Conservation (phyloP, 2,113 vertebrate species). For the Myrmophylax atrothorax region DNA sequence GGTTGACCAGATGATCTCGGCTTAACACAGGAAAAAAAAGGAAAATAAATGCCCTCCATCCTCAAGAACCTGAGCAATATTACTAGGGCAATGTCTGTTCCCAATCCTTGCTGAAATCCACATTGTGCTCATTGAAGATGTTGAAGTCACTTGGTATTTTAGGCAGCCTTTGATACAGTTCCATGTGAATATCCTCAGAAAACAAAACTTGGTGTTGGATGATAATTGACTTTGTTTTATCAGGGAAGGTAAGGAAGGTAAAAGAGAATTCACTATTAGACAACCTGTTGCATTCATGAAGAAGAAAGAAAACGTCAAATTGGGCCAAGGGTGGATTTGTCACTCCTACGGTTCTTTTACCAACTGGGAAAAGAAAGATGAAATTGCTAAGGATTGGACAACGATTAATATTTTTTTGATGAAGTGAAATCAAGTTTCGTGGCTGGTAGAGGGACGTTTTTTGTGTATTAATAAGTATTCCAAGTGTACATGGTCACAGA, state of each 20-base stretch:
- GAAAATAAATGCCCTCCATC: background rate
- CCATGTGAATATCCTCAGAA: background rate
- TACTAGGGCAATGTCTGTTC: background rate
- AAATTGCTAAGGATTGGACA: background rate
- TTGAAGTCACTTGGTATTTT: background rate
- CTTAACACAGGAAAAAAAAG: background rate
- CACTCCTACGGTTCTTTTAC: background rate
- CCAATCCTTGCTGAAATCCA: background rate
- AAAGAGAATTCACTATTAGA: background rate
- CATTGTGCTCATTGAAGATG: background rate
- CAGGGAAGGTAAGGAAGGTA: background rate
- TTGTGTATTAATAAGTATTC: background rate
- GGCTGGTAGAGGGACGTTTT: background rate
- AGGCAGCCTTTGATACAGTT: background rate
- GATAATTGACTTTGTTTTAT: background rate
- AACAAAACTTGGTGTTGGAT: background rate
- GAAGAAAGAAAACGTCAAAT: background rate
- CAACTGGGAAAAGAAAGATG: background rate
- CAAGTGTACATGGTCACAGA: background rate
- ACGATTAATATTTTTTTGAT: background rate
- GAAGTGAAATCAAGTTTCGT: background rate
- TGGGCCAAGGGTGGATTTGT: background rate
- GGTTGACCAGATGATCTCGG: background rate
- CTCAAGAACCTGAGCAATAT: background rate
- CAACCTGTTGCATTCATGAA: background rate